Conservation (phyloP, 1,140 invertebrate genomes). For the Apis dorsata region DNA sequence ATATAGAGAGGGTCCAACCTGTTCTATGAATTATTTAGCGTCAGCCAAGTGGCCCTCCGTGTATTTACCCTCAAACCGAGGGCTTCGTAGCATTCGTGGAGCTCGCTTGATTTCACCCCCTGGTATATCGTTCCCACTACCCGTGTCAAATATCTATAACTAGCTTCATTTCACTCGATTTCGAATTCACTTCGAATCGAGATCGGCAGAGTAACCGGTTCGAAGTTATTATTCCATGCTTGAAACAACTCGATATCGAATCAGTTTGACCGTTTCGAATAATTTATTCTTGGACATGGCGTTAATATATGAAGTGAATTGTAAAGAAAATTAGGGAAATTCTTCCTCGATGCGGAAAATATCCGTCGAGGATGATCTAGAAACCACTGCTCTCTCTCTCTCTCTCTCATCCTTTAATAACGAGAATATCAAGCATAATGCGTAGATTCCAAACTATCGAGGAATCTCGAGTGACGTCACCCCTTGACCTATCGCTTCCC, state of each 20-base stretch:
- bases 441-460: conserved; percentile 36
- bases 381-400: no score
- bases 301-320: no score
- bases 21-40: conserved; percentile 74
- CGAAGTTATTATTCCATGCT: not conserved
- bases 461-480: conserved; percentile 58
- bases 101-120: conserved; percentile 63
- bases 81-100: conserved; percentile 33
- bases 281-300: not conserved
- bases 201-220: not conserved
- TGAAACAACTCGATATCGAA: no score
- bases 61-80: conserved; percentile 69
- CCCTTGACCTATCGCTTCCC: conserved; percentile 54
- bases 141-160: conserved; percentile 32
- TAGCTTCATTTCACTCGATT: conserved; percentile 17
- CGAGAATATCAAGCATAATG: conserved; percentile 60
- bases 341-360: not conserved
- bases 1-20: conserved; percentile 53
- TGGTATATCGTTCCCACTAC: conserved; percentile 36
- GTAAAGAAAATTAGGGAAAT: not conserved
- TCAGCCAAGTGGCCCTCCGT: conserved; percentile 68
- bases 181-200: not conserved
- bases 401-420: conserved; percentile 2
- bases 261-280: not conserved
- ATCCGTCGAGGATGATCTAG: not conserved